Base-by-base conservation (phyloP, 1,140 invertebrate genomes). In the Drosophila teissieri region DNA sequence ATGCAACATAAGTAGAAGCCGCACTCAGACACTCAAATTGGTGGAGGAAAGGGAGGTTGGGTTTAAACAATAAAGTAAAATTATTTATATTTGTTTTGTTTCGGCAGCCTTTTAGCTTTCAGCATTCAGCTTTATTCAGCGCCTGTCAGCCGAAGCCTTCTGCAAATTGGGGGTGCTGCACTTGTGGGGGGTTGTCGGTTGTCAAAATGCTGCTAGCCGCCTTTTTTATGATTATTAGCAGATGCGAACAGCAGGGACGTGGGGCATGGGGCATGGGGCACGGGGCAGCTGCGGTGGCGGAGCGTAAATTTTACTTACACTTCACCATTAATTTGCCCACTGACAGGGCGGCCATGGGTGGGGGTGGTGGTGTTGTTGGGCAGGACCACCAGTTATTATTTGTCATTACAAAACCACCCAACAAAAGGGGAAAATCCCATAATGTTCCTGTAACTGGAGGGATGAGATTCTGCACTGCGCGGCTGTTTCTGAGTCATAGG, bases 201-300 rank as follows among this genome's bases (percentile, higher is more conserved):
- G 80, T 76, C 81, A 68, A 81, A 76, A 78, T 67, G 73, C 73
- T 68, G 76, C 72, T 45, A 79, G 80, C 58, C 73, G 78, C 53
- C 73, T 83, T 88, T 86, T 86, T 86, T 86, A 86, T 86, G 83
- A 86, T 86, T 86, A 88, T 86, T 88, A 83, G 83, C 84, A 76
- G 63, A 63, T 63, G 68, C 56, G 61, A 52, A 65, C 79, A 34
- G 24, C 58, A 52, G 15, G 11, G 19, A 36, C 51, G 12, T 24
- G 19, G 19, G 7, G 45, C 31, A 8, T 2, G 27, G 7, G 42
- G 42, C 2, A 7, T 10, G 11, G 22, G 31, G 51, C 60, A 53
- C 24, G n/a, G 27, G 37, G 31, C 27, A 31, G 40, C 51, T 52
- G 55, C 62, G 63, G 73, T 68, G 73, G 73, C 63, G 53, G 64